Base-by-base conservation (phyloP, 2,888 invertebrate species). In the Augiades crinisus region DNA sequence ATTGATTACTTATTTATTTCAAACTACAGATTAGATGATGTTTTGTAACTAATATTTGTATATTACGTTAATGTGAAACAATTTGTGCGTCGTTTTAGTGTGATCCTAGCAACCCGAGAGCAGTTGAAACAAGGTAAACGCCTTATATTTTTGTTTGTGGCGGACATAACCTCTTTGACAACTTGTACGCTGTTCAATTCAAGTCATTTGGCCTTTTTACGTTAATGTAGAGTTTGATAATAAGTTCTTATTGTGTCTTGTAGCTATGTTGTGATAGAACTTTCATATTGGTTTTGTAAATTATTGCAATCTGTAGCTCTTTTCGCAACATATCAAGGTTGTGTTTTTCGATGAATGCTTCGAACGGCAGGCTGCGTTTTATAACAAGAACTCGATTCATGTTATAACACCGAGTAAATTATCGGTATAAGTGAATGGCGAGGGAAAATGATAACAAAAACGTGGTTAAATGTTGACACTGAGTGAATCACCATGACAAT, bases 141-240 rank as follows among this genome's bases (percentile, higher is more conserved):
- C 89, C 88, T 88, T 81, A 74, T 87, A 89, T 89, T 88, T 89
- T 87, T 89, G 87, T 88, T 89, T 86, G 83, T 83, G 74, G 78
- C 64, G 81, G 80, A 89, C 90, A 89, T 90, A 90, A 90, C 90
- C 90, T 90, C 87, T 81, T 68, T 70, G 65, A 67, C 70, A 75
- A 75, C 73, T 41, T 49, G 70, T 78, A 78, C 71, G 76, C 71
- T 79, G 79, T 72, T 80, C 78, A 75, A 67, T 82, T 81, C 70
- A 70, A 70, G 73, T 36, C 14, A 16, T 51, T 51, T 46, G 47
- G 31, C 53, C 17, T 43, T 45, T 27, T 53, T 50, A 37, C 16
- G 45, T 14, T 46, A 31, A 34, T 43, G 19, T 36, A 27, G 41
- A 38, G 34, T 3, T 13, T 12, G 37, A 14, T 47, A 38, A 31